phyloP scores from a whole-genome alignment of 2,888 invertebrate genomes.

The Thecophora atra region DNA sequence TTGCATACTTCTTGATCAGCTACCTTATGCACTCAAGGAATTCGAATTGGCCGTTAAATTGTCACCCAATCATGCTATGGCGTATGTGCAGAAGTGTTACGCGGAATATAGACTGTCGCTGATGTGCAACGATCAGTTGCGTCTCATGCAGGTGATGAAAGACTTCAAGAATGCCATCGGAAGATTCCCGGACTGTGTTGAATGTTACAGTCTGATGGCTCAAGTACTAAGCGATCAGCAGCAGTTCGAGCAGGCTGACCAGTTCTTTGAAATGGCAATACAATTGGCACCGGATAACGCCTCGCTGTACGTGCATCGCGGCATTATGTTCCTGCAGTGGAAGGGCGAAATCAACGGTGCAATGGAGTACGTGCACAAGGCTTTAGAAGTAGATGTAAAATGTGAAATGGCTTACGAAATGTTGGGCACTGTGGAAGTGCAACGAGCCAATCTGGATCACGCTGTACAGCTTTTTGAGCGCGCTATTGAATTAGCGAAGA shows the following conservation, averaged over 20 bases:
- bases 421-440: conserved; percentile 93
- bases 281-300: conserved; percentile 87
- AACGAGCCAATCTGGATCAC: conserved; percentile 80
- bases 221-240: conserved; percentile 89
- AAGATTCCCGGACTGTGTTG: conserved; percentile 84
- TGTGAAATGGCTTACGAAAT: conserved; percentile 97
- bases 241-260: conserved; percentile 84
- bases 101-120: conserved; percentile 82
- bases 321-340: conserved; percentile 84
- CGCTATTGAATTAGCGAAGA: conserved; percentile 85
- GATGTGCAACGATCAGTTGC: conserved; percentile 70
- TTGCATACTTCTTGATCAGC: conserved; percentile 81
- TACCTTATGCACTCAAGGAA: conserved; percentile 82
- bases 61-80: conserved; percentile 85
- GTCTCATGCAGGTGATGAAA: conserved; percentile 73
- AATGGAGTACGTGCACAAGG: conserved; percentile 79
- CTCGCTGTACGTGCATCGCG: conserved; percentile 86
- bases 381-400: conserved; percentile 87
- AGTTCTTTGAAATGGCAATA: conserved; percentile 81
- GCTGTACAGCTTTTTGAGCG: conserved; percentile 89
- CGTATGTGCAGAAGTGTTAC: conserved; percentile 90
- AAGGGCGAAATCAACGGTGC: conserved; percentile 84
- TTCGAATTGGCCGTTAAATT: conserved; percentile 84
- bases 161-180: conserved; percentile 80
- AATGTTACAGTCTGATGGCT: conserved; percentile 88